Evolutionary conservation across 2,888 invertebrate species (phyloP).

Genomic region (Pilophorus perplexus): DNA sequence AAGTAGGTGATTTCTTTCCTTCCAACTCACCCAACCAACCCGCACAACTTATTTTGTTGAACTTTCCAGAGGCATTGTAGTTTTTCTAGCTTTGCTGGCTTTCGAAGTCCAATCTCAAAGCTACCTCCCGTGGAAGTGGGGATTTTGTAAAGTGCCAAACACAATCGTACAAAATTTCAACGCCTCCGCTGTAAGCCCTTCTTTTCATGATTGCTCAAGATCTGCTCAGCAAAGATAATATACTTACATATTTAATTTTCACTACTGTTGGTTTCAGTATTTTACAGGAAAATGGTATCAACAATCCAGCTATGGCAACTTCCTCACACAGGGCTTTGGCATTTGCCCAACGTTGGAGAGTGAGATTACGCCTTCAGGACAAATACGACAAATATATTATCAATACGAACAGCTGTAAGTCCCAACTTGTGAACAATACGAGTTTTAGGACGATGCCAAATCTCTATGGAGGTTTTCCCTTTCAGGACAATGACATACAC

Average conservation of each 20-base stretch:
- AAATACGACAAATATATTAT: conserved; percentile 17
- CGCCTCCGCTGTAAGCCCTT: neutral
- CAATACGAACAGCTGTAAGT: conserved; percentile 21
- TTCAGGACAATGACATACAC: conserved; percentile 17
- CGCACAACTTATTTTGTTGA: no score
- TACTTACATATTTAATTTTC: neutral
- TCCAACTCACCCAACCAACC: no score
- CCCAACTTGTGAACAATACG: neutral
- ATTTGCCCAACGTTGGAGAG: conserved; percentile 26
- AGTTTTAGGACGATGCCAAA: no score
- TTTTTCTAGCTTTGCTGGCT: no score
- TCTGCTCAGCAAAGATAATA: neutral
- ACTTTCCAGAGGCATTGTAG: no score
- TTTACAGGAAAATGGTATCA: conserved; percentile 33
- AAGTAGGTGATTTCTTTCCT: no score
- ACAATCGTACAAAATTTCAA: conserved; percentile 21
- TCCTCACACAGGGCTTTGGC: conserved; percentile 10
- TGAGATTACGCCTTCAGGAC: neutral
- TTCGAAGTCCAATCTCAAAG: no score
- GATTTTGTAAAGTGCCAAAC: conserved; percentile 9
- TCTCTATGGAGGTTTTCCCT: no score
- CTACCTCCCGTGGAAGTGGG: conserved; percentile 34
- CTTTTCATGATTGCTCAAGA: neutral
- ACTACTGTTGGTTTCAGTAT: conserved; percentile 9
- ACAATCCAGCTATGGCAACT: conserved; percentile 19